phyloP scores from a whole-genome alignment of 2,113 vertebrate species.

The Catharus fuscescens region DNA sequence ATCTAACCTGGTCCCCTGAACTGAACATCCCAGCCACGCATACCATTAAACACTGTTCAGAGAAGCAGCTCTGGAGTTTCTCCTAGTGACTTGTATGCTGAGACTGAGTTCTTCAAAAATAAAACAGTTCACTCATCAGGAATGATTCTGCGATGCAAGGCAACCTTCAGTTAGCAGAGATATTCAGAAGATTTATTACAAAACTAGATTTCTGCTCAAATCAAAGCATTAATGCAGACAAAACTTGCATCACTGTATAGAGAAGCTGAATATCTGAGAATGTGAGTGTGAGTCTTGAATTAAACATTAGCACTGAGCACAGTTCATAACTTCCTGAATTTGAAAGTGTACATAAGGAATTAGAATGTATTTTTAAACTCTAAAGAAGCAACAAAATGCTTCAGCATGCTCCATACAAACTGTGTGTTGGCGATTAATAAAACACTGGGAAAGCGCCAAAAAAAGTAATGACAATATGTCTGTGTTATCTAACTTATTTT shows the following conservation, averaged over 20 bases:
- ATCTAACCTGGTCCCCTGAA: neutral
- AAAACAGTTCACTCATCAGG: neutral
- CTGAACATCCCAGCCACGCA: neutral
- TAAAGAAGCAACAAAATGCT: neutral
- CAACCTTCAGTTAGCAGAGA: neutral
- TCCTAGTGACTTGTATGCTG: neutral
- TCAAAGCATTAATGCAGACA: neutral
- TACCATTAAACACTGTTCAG: neutral
- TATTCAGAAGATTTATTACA: neutral
- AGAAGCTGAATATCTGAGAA: conserved; percentile 11
- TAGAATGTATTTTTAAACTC: neutral
- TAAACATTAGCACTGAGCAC: neutral
- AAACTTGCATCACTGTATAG: neutral
- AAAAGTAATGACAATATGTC: neutral
- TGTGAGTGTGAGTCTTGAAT: neutral
- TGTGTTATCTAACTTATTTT: neutral
- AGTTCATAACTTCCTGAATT: neutral
- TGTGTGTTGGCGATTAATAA: neutral
- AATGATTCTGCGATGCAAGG: neutral
- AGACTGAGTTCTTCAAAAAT: neutral
- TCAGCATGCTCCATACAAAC: neutral
- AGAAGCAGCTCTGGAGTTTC: neutral
- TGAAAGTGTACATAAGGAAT: neutral
- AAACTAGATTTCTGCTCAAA: neutral
- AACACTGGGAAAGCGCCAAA: neutral